Conservation (phyloP, 2,113 vertebrate genomes). For the Gopherus evgoodei region DNA sequence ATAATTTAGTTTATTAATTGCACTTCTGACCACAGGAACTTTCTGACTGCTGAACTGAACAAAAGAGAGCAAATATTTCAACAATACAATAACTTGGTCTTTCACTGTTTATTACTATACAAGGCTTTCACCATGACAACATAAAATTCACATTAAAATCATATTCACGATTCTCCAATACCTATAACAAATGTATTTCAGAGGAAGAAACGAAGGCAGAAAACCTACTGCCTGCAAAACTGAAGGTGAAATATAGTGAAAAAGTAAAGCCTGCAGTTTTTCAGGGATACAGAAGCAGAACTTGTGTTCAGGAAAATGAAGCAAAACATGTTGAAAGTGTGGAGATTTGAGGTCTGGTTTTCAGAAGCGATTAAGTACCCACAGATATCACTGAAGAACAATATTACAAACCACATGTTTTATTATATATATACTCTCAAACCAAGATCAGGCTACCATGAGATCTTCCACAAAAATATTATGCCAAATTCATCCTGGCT, state of each 20-base stretch:
- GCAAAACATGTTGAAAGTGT: background rate
- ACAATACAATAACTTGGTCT: background rate
- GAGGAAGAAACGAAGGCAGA: slow-evolving; percentile 9
- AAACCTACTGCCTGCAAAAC: background rate
- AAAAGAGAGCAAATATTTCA: slow-evolving; percentile 1
- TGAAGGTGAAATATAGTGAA: background rate
- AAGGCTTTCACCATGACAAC: slow-evolving; percentile 21
- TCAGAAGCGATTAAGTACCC: background rate
- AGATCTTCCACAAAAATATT: background rate
- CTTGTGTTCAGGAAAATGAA: background rate
- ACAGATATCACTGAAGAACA: background rate
- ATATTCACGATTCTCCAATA: slow-evolving; percentile 1
- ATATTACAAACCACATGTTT: background rate
- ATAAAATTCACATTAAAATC: slow-evolving; percentile 29
- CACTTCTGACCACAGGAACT: background rate
- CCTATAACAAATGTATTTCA: background rate
- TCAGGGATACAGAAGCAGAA: background rate
- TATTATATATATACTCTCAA: background rate
- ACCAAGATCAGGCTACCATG: background rate
- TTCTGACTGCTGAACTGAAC: slow-evolving; percentile 4
- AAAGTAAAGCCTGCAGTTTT: background rate
- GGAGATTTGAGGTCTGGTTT: background rate
- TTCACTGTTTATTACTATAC: slow-evolving; percentile 7
- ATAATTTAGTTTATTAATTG: slow-evolving; percentile 37
- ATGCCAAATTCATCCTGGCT: background rate